Evolutionary conservation across 2,797 vertebrate species (phyloP), one percentile per base, ranked within the genome.

Genomic region (Microctenopoma stevenorrisi): DNA sequence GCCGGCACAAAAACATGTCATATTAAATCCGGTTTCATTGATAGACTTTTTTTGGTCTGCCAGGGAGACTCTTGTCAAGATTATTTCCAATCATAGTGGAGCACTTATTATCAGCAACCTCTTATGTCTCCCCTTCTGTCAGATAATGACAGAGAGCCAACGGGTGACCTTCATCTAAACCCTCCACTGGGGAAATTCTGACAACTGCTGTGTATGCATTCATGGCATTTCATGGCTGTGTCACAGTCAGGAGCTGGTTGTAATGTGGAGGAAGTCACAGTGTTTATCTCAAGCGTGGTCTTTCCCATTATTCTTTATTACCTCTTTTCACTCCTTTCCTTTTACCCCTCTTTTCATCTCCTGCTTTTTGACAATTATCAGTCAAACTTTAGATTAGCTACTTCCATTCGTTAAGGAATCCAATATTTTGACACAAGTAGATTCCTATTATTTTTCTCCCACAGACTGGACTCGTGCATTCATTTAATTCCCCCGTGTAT

Each of bases 401-500:
- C 74, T 72, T 77, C 66, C 81, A 81, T 87, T 88, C 85, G 72
- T 88, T 79, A 87, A 78, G 80, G 85, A 87, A 85, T 78, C 75
- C 82, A 80, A 85, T 85, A 82, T 82, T 88, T 88, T 69, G 84
- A 82, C 69, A 57, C 25, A 62, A 63, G 58, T 71, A 26, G 77
- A 80, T 85, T 90, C 74, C 78, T 70, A 87, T 90, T 85, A 84
- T 88, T 87, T 89, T 84, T 63, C 80, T 83, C 56, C 83, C 62
- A 1, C 30, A 84, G 76, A 82, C 74, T 64, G 85, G 88, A 90
- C 89, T 83, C 58, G 43, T 68, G 73, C 83, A 71, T 89, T 88
- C 83, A 89, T 90, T 90, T 88, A 88, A 90, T 81, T 91, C 90
- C 81, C 79, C 78, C 85, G 87, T 84, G 83, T 89, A 87, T 85